Evolutionary conservation across 2,888 invertebrate genomes (phyloP).

Genomic region (Phytoseiulus persimilis): DNA sequence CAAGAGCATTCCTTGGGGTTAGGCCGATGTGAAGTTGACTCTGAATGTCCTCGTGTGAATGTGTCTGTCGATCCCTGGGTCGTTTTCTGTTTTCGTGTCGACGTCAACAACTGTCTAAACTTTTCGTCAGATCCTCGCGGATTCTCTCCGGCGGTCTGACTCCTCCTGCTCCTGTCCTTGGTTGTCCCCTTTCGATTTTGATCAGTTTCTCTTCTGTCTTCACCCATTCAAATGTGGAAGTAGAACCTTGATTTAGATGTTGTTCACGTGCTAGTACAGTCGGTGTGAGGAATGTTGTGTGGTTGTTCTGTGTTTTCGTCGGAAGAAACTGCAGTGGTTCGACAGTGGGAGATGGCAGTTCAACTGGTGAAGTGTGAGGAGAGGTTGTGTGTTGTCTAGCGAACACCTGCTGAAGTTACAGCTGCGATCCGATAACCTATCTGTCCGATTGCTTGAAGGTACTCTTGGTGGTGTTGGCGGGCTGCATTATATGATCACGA

Average conservation of each 20-base stretch:
- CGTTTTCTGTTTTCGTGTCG: background rate
- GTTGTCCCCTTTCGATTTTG: background rate
- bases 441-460: background rate
- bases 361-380: conserved; percentile 14
- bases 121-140: background rate
- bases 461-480: background rate
- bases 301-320: background rate
- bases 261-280: background rate
- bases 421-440: background rate
- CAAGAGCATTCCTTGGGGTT: background rate
- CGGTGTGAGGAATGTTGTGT: conserved; percentile 7
- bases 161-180: background rate
- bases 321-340: conserved; percentile 15
- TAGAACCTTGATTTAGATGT: background rate
- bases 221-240: background rate
- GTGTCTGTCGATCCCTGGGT: background rate
- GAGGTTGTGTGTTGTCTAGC: background rate
- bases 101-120: background rate
- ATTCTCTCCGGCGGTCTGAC: background rate
- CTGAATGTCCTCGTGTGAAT: background rate
- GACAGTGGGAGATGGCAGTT: conserved; percentile 38
- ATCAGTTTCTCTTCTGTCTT: background rate
- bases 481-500: background rate
- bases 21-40: background rate
- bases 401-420: background rate